These are phyloP conservation scores for Microplitis mediator DNA, from an alignment of 1,140 invertebrate species.

Conservation along the genomic window DNA sequence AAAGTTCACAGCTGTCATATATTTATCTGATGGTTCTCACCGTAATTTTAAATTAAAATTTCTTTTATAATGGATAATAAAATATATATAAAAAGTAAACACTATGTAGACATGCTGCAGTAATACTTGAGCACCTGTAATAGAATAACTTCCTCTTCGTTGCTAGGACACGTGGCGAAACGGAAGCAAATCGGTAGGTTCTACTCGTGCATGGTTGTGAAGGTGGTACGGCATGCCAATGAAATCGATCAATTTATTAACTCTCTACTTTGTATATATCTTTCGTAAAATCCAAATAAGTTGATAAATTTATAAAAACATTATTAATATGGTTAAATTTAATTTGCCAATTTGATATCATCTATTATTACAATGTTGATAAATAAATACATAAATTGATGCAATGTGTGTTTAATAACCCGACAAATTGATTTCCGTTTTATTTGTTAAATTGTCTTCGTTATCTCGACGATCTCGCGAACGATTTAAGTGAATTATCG, in stretches of 20 bases:
- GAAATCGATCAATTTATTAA: slow-evolving; percentile 29
- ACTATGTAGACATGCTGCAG: no score
- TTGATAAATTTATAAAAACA: background rate
- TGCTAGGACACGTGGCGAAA: slow-evolving; percentile 31
- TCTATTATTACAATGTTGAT: background rate
- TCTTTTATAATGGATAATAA: no score
- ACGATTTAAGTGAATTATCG: slow-evolving; percentile 51
- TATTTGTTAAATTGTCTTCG: slow-evolving; percentile 23
- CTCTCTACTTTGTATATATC: background rate
- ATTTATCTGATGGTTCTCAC: no score
- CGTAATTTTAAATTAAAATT: background rate
- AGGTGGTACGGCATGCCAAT: slow-evolving; percentile 29
- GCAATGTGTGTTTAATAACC: background rate
- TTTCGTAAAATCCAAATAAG: background rate
- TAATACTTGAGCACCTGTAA: background rate
- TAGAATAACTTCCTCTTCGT: slow-evolving; percentile 15
- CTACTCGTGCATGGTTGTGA: slow-evolving; percentile 17
- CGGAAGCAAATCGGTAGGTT: slow-evolving; percentile 21
- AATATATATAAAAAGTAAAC: no score
- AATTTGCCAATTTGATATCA: background rate
- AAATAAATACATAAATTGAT: background rate
- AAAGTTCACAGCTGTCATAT: no score
- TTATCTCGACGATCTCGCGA: slow-evolving; percentile 23
- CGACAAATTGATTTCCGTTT: slow-evolving; percentile 17
- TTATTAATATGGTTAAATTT: background rate